Evolutionary conservation across 2,888 invertebrate species (phyloP).

Genomic region (Prosopocoilus inquinatus): DNA sequence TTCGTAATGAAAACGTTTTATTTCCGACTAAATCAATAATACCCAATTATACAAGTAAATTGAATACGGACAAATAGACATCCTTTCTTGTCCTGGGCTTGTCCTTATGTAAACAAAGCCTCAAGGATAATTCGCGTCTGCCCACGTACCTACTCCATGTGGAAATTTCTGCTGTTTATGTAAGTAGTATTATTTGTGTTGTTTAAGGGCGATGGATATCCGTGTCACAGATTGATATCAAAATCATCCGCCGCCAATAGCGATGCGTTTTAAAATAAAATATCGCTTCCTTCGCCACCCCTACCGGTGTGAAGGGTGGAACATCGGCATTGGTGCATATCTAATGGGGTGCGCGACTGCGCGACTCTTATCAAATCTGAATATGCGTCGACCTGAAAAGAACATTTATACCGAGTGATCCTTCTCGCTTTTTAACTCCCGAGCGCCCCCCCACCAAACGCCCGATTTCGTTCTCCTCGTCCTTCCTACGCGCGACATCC

Average conservation of each 20-base stretch:
- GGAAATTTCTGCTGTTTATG: no score
- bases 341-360: conserved; percentile 51
- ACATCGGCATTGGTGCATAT: conserved; percentile 49
- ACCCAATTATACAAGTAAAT: no score
- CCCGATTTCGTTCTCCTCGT: no score
- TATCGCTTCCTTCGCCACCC: conserved; percentile 18
- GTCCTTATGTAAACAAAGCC: no score
- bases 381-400: conserved; percentile 36
- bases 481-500: no score
- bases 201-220: neutral
- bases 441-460: neutral
- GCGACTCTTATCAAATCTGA: conserved; percentile 46
- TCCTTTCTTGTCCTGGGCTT: no score
- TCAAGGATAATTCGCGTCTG: no score
- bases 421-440: conserved; percentile 5
- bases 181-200: no score
- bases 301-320: conserved; percentile 21
- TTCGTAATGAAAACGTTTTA: no score
- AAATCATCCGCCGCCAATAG: conserved; percentile 45
- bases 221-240: conserved; percentile 16
- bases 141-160: no score
- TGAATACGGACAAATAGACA: no score
- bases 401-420: conserved; percentile 3
- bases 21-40: no score
- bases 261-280: conserved; percentile 49